Percentiles rank a stretch among this genome's conserved stretches.
Conservation (phyloP, 2,888 invertebrate genomes). For the Drosophila kuntzei region DNA sequence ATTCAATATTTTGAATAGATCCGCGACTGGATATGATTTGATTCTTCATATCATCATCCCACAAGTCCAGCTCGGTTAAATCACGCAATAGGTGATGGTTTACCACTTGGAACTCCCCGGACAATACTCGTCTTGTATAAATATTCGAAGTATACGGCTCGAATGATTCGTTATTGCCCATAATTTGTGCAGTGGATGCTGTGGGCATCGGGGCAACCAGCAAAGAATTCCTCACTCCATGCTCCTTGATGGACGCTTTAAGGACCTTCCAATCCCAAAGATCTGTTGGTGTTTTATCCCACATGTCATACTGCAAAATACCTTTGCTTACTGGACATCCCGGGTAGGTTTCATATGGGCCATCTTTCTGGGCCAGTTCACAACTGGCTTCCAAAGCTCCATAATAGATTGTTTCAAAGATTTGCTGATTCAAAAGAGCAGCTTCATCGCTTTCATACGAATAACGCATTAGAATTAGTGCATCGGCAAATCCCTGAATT, state of each 20-base stretch:
- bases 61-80: conserved; percentile 94
- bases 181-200: conserved; percentile 99
- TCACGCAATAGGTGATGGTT: conserved; percentile 98
- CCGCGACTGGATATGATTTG: conserved; percentile 95
- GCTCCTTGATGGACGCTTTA: conserved; percentile 93
- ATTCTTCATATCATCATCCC: conserved; percentile 98
- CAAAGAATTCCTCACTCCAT: conserved; percentile 97
- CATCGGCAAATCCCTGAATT: conserved; percentile 98
- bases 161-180: conserved; percentile 99
- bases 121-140: conserved; percentile 96
- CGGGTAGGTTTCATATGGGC: conserved; percentile 95
- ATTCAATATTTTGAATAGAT: conserved; percentile 95
- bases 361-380: conserved; percentile 93
- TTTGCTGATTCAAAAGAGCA: conserved; percentile 94
- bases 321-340: conserved; percentile 98
- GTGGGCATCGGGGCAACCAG: conserved; percentile 99
- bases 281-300: conserved; percentile 94
- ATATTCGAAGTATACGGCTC: conserved; percentile 99
- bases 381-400: conserved; percentile 98
- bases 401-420: conserved; percentile 99
- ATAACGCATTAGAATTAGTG: conserved; percentile 96
- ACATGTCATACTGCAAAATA: conserved; percentile 98
- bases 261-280: conserved; percentile 95
- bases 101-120: conserved; percentile 98
- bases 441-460: conserved; percentile 97